Base-by-base conservation (phyloP, 2,113 vertebrate genomes). In the Notothenia coriiceps region DNA sequence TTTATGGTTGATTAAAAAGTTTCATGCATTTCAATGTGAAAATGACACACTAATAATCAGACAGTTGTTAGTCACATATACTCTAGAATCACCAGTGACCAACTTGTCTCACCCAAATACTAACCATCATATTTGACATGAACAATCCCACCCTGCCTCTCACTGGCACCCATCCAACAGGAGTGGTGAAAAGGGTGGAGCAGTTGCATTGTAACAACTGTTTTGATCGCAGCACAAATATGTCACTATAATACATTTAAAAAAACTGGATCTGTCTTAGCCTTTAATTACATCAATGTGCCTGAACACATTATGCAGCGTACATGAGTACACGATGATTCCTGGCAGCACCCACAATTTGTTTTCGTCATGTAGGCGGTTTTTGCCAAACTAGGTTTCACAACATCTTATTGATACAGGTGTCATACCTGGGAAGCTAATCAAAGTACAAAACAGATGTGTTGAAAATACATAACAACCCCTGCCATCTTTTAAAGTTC, bases 81-180 rank as follows among this genome's bases (percentile, higher is more conserved):
- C 1, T 73, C 9, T 10, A 12, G 18, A 40, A 62, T 47, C 17
- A 46, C 0, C 13, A 49, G 2, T 12, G 9, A 47, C 22, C 22
- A 70, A 47, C 18, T 60, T 67, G 52, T 83, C 25, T 83, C 63
- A 73, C 64, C 46, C 11, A 13, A 55, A 60, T n/a, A 61, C 49
- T 8, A 70, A 22, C 64, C 3, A 4, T 47, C 1, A 35, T 25
- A 33, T 9, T 60, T 82, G 71, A 59, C 2, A 1, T 15, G 10
- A 11, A 12, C 2, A 22, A 66, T 18, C n/a, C 74, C 5, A 51
- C 69, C 79, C 54, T 60, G 50, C 50, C 25, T 40, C 61, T 57
- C 9, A 0, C 33, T 74, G 65, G 55, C 59, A 9, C n/a, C 25
- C 18, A 22, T 7, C 50, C 65, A 79, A 13, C 63, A 10, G 67